Conservation (phyloP, 2,888 invertebrate species). For the Eupelmus urozonus region DNA sequence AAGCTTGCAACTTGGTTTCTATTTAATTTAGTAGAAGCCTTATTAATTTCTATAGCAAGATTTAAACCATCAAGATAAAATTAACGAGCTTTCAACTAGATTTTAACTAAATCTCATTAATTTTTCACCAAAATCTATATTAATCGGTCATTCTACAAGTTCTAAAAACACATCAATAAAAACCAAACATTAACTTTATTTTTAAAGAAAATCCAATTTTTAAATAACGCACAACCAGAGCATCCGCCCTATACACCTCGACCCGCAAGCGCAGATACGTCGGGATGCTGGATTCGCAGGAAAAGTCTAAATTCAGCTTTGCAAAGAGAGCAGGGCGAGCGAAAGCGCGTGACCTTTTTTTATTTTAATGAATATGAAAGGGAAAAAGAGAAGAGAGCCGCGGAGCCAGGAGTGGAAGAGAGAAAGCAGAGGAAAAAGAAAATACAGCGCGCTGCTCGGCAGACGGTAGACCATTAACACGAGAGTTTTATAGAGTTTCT, state of each 20-base stretch:
- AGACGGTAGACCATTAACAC: conserved; percentile 56
- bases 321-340: conserved; percentile 34
- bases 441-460: conserved; percentile 43
- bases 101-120: no score
- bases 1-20: no score
- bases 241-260: not conserved
- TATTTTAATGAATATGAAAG: conserved; percentile 59
- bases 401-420: not conserved
- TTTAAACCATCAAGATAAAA: no score
- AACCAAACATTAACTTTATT: no score
- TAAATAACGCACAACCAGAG: not conserved
- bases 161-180: no score
- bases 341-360: conserved; percentile 33
- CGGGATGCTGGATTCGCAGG: conserved; percentile 26
- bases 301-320: conserved; percentile 23
- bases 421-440: conserved; percentile 44
- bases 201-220: no score
- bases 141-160: no score
- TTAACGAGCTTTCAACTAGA: no score
- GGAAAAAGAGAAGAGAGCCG: conserved; percentile 30
- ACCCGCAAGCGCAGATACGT: conserved; percentile 5
- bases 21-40: no score
- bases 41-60: no score
- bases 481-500: conserved; percentile 52
- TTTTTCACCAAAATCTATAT: no score